Evolutionary conservation across 23 tunicate genomes (phyloP).

Genomic region (Corella eumyota): DNA sequence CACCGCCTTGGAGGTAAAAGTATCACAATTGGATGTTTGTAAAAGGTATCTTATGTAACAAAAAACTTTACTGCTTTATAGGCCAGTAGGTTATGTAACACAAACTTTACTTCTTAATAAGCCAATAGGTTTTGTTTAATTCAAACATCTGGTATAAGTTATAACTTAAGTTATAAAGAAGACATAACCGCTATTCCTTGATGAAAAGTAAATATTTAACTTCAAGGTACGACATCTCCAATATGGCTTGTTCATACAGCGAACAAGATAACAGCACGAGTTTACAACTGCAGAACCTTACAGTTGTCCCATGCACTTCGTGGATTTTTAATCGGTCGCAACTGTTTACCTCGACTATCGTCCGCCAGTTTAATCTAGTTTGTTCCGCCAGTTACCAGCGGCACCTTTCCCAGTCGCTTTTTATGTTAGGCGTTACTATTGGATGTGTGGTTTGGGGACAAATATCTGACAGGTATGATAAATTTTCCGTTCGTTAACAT

Average conservation of each 20-base stretch:
- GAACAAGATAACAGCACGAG: slow-evolving; percentile 4
- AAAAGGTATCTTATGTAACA: background rate
- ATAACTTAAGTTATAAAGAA: no score
- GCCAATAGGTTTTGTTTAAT: no score
- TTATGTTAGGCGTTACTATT: slow-evolving; percentile 76
- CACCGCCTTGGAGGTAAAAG: background rate
- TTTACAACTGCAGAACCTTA: no score
- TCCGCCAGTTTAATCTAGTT: slow-evolving; percentile 55
- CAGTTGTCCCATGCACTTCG: slow-evolving; percentile 30
- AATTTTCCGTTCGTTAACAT: background rate
- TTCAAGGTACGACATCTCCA: background rate
- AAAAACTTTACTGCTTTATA: background rate
- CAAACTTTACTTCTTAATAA: background rate
- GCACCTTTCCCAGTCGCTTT: slow-evolving; percentile 54
- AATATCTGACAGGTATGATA: slow-evolving; percentile 76
- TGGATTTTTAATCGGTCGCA: slow-evolving; percentile 37
- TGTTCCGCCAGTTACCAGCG: slow-evolving; percentile 38
- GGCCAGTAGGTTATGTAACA: background rate
- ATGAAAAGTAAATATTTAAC: no score
- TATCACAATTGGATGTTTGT: background rate
- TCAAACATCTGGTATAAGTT: no score
- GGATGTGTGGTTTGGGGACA: slow-evolving; percentile 81
- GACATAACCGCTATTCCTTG: no score
- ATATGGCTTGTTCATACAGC: slow-evolving; percentile 18
- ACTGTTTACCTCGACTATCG: slow-evolving; percentile 43